phyloP scores from a whole-genome alignment of 2,888 invertebrate species.

The Meteorus cinctellus region DNA sequence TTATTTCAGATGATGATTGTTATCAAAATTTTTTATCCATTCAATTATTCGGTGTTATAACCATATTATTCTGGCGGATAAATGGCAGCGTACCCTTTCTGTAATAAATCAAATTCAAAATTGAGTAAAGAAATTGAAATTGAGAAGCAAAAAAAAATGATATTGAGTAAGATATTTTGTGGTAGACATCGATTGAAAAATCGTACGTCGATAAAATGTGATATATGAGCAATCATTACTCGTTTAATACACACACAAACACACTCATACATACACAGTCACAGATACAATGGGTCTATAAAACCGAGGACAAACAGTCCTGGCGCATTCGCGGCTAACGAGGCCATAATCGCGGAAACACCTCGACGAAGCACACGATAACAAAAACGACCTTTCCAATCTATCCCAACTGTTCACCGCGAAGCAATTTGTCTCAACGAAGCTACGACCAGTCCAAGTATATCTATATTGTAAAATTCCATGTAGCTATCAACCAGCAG shows the following conservation, averaged over 20 bases:
- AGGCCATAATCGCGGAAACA: slow-evolving; percentile 61
- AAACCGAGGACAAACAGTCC: slow-evolving; percentile 9
- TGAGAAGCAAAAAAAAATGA: not conserved
- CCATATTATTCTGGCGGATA: slow-evolving; percentile 60
- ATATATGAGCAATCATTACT: not conserved
- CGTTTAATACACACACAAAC: not conserved
- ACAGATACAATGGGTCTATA: not conserved
- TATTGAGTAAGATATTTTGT: not conserved
- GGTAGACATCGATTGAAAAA: not conserved
- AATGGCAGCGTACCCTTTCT: slow-evolving; percentile 51
- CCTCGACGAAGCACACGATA: slow-evolving; percentile 48
- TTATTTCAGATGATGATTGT: slow-evolving; percentile 55
- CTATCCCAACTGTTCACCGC: slow-evolving; percentile 32
- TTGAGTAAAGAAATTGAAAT: not conserved
- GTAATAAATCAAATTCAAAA: slow-evolving; percentile 22
- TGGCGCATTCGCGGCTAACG: slow-evolving; percentile 56
- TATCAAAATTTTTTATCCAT: slow-evolving; percentile 63
- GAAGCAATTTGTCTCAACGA: slow-evolving; percentile 16
- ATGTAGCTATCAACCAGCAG: slow-evolving; percentile 3
- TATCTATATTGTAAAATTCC: not conserved
- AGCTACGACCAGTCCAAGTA: not conserved
- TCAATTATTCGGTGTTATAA: slow-evolving; percentile 65
- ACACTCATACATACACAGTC: not conserved
- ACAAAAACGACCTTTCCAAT: slow-evolving; percentile 47
- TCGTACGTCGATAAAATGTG: not conserved